Conservation (phyloP, 2,888 invertebrate genomes). For the Baronia brevicornis region DNA sequence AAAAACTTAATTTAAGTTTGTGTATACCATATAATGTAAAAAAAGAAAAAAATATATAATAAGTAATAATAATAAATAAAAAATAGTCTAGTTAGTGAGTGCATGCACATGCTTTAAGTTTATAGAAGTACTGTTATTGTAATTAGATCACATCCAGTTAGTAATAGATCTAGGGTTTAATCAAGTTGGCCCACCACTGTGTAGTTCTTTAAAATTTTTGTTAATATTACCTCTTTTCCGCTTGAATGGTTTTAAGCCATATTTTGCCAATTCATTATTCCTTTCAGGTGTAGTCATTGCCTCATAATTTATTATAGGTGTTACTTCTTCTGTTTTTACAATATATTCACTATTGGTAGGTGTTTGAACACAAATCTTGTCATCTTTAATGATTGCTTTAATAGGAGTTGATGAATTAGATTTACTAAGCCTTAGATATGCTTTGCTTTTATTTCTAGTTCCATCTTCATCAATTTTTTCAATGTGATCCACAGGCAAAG, state of each 20-base stretch:
- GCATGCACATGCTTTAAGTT: too few relatives aligned
- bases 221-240: constrained; percentile 77
- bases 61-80: background rate
- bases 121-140: too few relatives aligned
- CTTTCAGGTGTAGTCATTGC: constrained; percentile 75
- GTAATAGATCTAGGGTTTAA: too few relatives aligned
- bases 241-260: constrained; percentile 80
- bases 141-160: too few relatives aligned
- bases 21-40: too few relatives aligned
- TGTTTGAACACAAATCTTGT: constrained; percentile 32
- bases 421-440: constrained; percentile 5
- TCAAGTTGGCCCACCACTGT: too few relatives aligned
- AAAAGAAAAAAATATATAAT: background rate
- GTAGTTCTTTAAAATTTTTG: too few relatives aligned
- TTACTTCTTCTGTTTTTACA: constrained; percentile 71
- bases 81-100: too few relatives aligned
- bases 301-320: constrained; percentile 76
- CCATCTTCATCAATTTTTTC: constrained; percentile 20
- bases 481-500: constrained; percentile 30
- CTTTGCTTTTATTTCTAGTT: constrained; percentile 16
- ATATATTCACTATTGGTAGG: constrained; percentile 59
- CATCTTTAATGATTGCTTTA: constrained; percentile 7
- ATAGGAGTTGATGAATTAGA: constrained; percentile 7
- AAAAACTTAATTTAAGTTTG: too few relatives aligned
- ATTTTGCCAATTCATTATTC: constrained; percentile 75